A percentile compares a stretch with the other conserved stretches of the same genome.
Evolutionary conservation across 2,113 vertebrate species (phyloP).

Genomic region (Cygnus atratus): DNA sequence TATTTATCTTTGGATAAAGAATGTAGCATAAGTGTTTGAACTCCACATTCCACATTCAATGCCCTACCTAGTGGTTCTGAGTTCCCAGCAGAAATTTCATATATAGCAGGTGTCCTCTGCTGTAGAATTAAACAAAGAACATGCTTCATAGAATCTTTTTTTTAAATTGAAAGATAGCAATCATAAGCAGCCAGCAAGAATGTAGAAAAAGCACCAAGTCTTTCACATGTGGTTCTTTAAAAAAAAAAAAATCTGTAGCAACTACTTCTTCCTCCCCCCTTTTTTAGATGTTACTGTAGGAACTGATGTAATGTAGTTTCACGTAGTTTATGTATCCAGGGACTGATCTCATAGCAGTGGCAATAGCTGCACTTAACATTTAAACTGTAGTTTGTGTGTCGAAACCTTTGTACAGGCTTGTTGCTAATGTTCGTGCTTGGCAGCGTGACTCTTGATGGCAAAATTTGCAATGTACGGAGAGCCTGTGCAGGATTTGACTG

Average conservation of each 20-base stretch:
- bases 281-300: neutral
- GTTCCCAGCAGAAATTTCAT: neutral
- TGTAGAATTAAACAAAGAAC: neutral
- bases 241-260: neutral
- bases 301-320: neutral
- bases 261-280: neutral
- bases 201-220: neutral
- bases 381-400: neutral
- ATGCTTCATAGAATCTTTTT: neutral
- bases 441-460: neutral
- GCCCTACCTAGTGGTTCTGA: neutral
- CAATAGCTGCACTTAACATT: neutral
- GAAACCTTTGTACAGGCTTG: neutral
- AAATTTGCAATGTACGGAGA: conserved; percentile 14
- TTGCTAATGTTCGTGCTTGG: neutral
- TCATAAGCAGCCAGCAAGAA: neutral
- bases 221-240: neutral
- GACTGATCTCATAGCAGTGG: neutral
- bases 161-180: neutral
- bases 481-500: conserved; percentile 3
- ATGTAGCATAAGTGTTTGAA: neutral
- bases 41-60: neutral
- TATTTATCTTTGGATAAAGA: neutral
- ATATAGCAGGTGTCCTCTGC: neutral
- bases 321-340: neutral